phyloP scores from a whole-genome alignment of 2,113 vertebrate species.

The Aix galericulata region DNA sequence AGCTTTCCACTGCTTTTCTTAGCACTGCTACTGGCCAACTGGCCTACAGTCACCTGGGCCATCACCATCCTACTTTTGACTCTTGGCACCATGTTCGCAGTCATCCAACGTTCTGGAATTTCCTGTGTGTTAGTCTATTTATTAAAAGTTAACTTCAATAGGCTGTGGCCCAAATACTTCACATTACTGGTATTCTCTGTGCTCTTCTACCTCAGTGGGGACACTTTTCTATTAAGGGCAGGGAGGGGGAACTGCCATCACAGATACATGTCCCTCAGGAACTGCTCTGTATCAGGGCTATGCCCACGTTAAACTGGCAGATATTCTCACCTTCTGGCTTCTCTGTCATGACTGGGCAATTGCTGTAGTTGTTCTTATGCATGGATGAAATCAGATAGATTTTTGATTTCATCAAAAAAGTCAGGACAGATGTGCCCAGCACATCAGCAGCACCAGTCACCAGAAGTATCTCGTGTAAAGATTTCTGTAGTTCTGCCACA shows the following conservation, averaged over 20 bases:
- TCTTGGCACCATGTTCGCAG: not conserved
- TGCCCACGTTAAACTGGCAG: not conserved
- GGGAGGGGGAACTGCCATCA: not conserved
- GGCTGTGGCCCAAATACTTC: not conserved
- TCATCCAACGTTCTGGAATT: not conserved
- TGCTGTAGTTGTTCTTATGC: not conserved
- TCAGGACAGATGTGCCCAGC: not conserved
- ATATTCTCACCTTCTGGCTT: not conserved
- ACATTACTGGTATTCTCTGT: not conserved
- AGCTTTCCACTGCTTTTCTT: not conserved
- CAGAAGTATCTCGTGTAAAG: not conserved
- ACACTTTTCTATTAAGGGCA: not conserved
- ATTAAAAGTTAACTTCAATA: not conserved
- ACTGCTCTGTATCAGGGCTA: fast-evolving
- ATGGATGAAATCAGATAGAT: not conserved
- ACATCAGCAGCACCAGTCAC: not conserved
- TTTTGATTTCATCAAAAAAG: not conserved
- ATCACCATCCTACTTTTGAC: not conserved
- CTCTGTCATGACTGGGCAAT: not conserved
- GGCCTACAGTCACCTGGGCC: not conserved
- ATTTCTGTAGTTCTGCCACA: not conserved
- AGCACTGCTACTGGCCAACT: not conserved
- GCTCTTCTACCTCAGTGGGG: not conserved
- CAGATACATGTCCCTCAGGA: not conserved
- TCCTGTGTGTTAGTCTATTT: not conserved